A percentile compares a stretch with the other conserved stretches of the same genome.
phyloP scores from a whole-genome alignment of 2,113 vertebrate genomes.

The Pterocles orientalis region DNA sequence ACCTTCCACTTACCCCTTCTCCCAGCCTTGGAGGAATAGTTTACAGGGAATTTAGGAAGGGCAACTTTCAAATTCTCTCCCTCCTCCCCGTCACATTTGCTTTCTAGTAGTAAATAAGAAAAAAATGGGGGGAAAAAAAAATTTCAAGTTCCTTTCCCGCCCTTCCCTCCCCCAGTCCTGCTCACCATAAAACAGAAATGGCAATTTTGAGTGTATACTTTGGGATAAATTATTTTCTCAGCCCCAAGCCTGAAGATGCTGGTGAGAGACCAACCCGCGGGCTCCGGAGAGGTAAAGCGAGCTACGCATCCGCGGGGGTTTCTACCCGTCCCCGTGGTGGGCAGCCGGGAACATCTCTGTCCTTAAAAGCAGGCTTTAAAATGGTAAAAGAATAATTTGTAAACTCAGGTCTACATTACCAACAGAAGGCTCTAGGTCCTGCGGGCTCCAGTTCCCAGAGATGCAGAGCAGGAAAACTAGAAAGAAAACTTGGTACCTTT shows the following conservation, averaged over 20 bases:
- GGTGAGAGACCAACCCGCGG: background rate
- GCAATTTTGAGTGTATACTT: background rate
- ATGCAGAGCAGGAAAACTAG: conserved; percentile 58
- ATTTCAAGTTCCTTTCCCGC: background rate
- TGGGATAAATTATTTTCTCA: background rate
- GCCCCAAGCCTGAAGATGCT: conserved; percentile 1
- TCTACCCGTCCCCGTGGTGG: background rate
- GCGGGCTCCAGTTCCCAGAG: conserved; percentile 48
- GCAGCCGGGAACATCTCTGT: background rate
- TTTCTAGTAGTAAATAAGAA: background rate
- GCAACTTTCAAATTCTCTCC: background rate
- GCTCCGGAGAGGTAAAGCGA: background rate
- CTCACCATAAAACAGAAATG: background rate
- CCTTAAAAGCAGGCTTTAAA: conserved; percentile 33
- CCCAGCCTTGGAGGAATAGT: background rate
- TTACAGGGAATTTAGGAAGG: background rate
- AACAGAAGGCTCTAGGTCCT: conserved; percentile 55
- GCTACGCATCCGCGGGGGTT: background rate
- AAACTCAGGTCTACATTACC: conserved; percentile 58
- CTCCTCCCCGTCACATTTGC: background rate
- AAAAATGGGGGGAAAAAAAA: background rate
- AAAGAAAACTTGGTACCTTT: conserved; percentile 64
- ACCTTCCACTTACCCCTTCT: conserved; percentile 28
- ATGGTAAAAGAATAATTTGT: conserved; percentile 16
- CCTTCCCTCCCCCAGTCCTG: conserved; percentile 1